These are phyloP conservation scores for Tromatobia lineatoria DNA, from an alignment of 2,888 invertebrate species.

Conservation along the genomic window DNA sequence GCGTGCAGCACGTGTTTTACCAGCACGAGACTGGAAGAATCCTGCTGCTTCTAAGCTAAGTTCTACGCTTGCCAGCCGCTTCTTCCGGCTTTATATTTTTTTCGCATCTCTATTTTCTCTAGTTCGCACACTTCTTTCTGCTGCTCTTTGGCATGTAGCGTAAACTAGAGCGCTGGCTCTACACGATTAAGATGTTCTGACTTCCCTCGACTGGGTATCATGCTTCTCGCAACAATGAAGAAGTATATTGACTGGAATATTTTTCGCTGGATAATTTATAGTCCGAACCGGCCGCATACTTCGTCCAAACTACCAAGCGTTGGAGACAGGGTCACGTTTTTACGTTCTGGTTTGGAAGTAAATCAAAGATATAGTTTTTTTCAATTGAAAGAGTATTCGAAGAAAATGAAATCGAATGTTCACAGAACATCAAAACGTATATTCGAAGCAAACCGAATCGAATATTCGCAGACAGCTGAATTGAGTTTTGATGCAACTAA, in stretches of 20 bases:
- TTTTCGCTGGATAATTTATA: constrained; percentile 30
- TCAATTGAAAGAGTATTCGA: no score
- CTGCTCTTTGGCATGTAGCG: constrained; percentile 35
- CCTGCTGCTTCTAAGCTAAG: constrained; percentile 31
- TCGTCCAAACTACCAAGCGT: neutral
- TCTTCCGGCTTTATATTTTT: constrained; percentile 54
- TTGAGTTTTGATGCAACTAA: no score
- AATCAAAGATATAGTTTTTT: neutral
- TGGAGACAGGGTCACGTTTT: neutral
- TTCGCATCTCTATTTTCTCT: constrained; percentile 50
- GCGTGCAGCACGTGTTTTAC: constrained; percentile 13
- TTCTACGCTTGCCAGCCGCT: constrained; percentile 42
- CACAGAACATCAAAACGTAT: no score
- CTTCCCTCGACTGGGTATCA: constrained; percentile 20
- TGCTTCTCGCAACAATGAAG: constrained; percentile 32
- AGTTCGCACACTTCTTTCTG: constrained; percentile 26
- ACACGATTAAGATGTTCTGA: constrained; percentile 41
- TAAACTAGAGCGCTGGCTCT: constrained; percentile 56
- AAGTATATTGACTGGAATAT: constrained; percentile 24
- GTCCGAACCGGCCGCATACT: constrained; percentile 15
- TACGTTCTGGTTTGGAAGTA: no score
- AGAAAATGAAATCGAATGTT: neutral
- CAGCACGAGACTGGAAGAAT: neutral
- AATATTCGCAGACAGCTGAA: neutral
- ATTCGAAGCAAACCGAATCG: no score